Evolutionary conservation across 2,797 vertebrate species (phyloP), one percentile per base, ranked within the genome.

Genomic region (Arnoldichthys spilopterus): DNA sequence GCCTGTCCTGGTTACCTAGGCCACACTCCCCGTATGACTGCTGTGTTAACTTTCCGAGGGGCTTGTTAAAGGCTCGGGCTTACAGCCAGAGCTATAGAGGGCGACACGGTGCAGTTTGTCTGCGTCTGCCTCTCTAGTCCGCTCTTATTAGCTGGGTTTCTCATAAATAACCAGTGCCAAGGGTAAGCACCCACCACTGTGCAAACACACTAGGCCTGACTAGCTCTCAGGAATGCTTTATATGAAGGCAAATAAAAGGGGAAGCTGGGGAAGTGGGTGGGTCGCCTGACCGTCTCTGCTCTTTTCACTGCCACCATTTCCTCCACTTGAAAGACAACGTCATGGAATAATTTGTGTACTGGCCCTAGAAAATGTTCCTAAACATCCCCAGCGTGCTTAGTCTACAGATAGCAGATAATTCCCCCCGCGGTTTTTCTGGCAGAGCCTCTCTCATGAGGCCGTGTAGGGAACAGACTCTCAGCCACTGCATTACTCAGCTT

Each of bases 121-220:
- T 90, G 85, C 90, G 85, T 76, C 64, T 77, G 56, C 76, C 72
- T 43, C 84, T 83, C 82, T 87, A 74, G 54, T 86, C 53, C 72
- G 89, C 87, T 90, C 89, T 90, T 92, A 93, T 94, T 94, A 92
- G 89, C 89, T 80, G 87, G 82, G 82, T 93, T 94, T 92, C 91
- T 91, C 79, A 89, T 91, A 88, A 90, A 91, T 88, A 85, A 85
- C 82, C 89, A 72, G 86, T 89, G 90, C 92, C 91, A 91, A 90
- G 89, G 86, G 85, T 89, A 90, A 91, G 92, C 90, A 87, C 90
- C 92, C 88, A 85, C 89, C 83, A 82, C 90, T 93, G 90, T 90
- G 92, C 94, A 93, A 94, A 94, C 92, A 93, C 89, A 90, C 89
- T 88, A 86, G 91, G 91, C 91, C 91, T 89, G 91, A 91, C 91